These are phyloP conservation scores for Callyntrura sp. DNA, from an alignment of 2,888 invertebrate genomes.

Conservation along the genomic window DNA sequence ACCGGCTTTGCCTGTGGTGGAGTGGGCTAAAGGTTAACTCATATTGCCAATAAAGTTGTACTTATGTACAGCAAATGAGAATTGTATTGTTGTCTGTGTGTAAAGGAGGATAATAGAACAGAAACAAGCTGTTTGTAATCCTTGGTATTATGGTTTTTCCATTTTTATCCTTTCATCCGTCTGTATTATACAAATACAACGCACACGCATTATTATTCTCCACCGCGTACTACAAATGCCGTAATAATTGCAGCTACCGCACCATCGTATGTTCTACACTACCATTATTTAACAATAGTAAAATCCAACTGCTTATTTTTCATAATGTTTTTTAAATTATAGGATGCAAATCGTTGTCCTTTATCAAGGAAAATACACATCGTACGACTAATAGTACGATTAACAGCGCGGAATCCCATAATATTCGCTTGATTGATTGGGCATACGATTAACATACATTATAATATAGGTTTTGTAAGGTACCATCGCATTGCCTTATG, in stretches of 20 bases:
- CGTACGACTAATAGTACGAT: conserved; percentile 11
- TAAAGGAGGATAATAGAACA: background rate
- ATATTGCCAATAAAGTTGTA: conserved; percentile 51
- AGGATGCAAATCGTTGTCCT: conserved; percentile 56
- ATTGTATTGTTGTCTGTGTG: conserved; percentile 10
- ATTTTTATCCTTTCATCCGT: too few species aligned
- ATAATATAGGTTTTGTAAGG: too few species aligned
- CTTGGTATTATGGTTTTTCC: too few species aligned
- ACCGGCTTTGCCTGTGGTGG: too few species aligned
- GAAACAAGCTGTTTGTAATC: too few species aligned
- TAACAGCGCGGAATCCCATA: conserved; percentile 44
- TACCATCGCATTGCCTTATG: too few species aligned
- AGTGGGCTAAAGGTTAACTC: conserved; percentile 44
- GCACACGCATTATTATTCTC: too few species aligned
- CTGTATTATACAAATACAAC: too few species aligned
- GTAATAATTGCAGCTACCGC: too few species aligned
- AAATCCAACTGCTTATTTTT: conserved; percentile 52
- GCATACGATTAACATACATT: background rate
- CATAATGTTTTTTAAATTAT: conserved; percentile 62
- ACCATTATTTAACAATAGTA: too few species aligned
- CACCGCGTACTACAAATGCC: too few species aligned
- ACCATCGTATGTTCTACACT: too few species aligned
- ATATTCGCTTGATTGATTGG: conserved; percentile 42
- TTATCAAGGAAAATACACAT: background rate
- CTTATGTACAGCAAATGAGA: conserved; percentile 1